Evolutionary conservation across 64 coral and sea anemone genomes (phyloP).

Genomic region (Montipora foliosa): DNA sequence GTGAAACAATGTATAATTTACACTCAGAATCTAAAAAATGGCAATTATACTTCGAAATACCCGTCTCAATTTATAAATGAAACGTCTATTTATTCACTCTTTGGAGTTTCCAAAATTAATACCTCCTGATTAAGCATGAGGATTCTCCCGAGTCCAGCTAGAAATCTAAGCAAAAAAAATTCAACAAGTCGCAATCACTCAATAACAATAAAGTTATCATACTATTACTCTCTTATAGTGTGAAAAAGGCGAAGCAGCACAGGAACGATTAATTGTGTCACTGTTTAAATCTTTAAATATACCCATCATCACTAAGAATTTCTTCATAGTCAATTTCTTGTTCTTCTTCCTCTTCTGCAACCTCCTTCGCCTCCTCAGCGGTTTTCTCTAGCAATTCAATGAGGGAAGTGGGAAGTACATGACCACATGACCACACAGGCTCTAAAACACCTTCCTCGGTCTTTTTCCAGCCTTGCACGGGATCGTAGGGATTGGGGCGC

Average conservation of each 20-base stretch:
- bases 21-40: too few species aligned
- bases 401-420: slow-evolving; percentile 33
- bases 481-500: slow-evolving; percentile 54
- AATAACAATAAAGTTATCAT: background rate
- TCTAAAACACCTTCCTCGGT: slow-evolving; percentile 45
- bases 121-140: too few species aligned
- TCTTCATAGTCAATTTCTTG: slow-evolving; percentile 39
- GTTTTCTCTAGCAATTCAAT: slow-evolving; percentile 39
- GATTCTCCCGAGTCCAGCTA: too few species aligned
- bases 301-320: slow-evolving; percentile 25
- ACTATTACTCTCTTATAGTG: background rate
- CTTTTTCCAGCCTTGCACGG: slow-evolving; percentile 52
- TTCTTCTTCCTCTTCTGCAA: slow-evolving; percentile 33
- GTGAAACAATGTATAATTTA: too few species aligned
- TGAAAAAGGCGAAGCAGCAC: background rate
- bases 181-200: too few species aligned
- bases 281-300: background rate
- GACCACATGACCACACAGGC: slow-evolving; percentile 28
- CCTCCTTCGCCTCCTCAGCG: slow-evolving; percentile 1
- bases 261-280: background rate
- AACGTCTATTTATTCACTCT: background rate
- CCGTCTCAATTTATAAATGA: background rate
- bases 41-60: background rate
- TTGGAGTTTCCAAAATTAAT: too few species aligned
- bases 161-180: too few species aligned